A percentile compares a stretch with the other conserved stretches of the same genome.
These are phyloP conservation scores for Trachelus iudaicus DNA, from an alignment of 2,888 invertebrate species.

Conservation along the genomic window DNA sequence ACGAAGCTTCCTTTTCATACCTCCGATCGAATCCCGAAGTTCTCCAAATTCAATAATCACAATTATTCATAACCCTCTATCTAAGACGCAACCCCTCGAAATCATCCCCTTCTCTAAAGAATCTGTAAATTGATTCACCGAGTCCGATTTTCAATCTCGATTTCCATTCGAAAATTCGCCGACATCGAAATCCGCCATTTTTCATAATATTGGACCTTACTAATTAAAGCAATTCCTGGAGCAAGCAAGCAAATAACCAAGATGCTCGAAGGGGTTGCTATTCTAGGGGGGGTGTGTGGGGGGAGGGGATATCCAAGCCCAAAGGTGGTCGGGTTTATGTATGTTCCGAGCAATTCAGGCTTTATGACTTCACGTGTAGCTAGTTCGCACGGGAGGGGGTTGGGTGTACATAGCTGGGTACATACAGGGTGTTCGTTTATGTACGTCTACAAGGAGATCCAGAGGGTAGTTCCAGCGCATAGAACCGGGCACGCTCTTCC, in stretches of 20 bases:
- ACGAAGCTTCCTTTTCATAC: background rate
- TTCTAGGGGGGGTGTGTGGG: too few relatives aligned
- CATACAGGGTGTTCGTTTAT: background rate
- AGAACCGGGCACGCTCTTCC: background rate
- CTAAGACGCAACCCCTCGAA: background rate
- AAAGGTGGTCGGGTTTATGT: slow-evolving; percentile 10
- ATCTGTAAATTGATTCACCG: background rate
- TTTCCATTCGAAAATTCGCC: background rate
- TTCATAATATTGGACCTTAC: background rate
- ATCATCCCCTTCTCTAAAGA: background rate
- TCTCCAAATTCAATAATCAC: background rate
- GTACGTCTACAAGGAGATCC: background rate
- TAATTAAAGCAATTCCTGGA: background rate
- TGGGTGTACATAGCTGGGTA: background rate
- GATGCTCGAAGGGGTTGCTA: background rate
- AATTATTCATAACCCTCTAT: background rate
- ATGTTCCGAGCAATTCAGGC: slow-evolving; percentile 19
- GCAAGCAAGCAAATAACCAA: background rate
- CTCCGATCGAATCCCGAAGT: background rate
- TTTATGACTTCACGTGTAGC: slow-evolving; percentile 13
- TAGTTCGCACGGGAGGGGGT: background rate
- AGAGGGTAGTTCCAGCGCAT: background rate
- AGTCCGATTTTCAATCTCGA: background rate
- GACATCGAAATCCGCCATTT: background rate
- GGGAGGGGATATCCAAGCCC: background rate